A percentile compares a stretch with the other conserved stretches of the same genome.
These are phyloP conservation scores for Contarinia nasturtii DNA, from an alignment of 1,140 invertebrate species.

Conservation along the genomic window DNA sequence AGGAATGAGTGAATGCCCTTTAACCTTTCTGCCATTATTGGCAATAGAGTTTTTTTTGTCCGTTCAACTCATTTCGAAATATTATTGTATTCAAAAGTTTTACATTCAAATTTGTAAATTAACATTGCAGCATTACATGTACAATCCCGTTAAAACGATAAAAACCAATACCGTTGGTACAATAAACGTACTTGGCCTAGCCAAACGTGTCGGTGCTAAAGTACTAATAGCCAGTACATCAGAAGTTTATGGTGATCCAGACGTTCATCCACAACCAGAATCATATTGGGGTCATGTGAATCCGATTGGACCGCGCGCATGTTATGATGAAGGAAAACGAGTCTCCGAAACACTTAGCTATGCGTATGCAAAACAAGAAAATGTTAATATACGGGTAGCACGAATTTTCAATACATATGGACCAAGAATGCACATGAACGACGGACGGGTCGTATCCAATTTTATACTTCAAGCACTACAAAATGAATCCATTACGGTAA, in stretches of 20 bases:
- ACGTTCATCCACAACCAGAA: constrained; percentile 86
- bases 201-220: constrained; percentile 82
- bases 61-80: too few species aligned
- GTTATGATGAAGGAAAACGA: constrained; percentile 98
- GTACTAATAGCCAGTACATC: constrained; percentile 95
- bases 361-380: constrained; percentile 93
- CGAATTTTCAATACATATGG: constrained; percentile 99
- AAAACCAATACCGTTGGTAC: constrained; percentile 95
- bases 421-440: constrained; percentile 98
- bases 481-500: constrained; percentile 84
- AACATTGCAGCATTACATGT: constrained; percentile 99
- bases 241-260: constrained; percentile 97
- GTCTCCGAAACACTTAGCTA: constrained; percentile 93
- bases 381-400: constrained; percentile 84
- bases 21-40: too few species aligned
- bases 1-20: too few species aligned
- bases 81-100: too few species aligned
- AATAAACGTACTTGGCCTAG: constrained; percentile 95
- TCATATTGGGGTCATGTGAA: constrained; percentile 99
- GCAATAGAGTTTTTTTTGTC: too few species aligned
- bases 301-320: constrained; percentile 86
- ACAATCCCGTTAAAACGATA: constrained; percentile 98
- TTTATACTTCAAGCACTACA: constrained; percentile 94
- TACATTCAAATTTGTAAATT: too few species aligned
- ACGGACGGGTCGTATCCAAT: constrained; percentile 96